These are phyloP conservation scores for Heliconius cydno DNA, from an alignment of 2,888 invertebrate species.

Conservation along the genomic window DNA sequence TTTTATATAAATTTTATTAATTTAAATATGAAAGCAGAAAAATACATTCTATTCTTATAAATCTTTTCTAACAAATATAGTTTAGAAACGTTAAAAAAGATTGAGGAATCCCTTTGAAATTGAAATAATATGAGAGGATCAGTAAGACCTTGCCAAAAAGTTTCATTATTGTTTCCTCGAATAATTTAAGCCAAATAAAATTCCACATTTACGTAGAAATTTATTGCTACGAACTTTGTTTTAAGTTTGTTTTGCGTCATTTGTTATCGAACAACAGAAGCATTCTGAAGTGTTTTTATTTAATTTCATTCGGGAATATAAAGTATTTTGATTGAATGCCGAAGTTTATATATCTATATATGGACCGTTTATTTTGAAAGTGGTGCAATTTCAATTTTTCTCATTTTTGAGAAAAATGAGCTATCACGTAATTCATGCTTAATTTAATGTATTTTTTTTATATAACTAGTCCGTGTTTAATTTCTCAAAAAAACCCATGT, in stretches of 20 bases:
- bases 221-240: constrained; percentile 33
- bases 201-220: constrained; percentile 36
- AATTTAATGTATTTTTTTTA: too few species aligned
- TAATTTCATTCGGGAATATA: not conserved
- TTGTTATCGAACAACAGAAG: constrained; percentile 29
- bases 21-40: not conserved
- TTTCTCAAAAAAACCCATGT: too few species aligned
- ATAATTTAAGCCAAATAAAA: constrained; percentile 35
- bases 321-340: not conserved
- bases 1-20: too few species aligned
- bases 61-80: not conserved
- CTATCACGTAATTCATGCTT: too few species aligned
- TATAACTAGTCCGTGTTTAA: too few species aligned
- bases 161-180: constrained; percentile 29
- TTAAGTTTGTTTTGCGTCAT: constrained; percentile 24
- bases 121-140: constrained; percentile 25
- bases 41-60: not conserved
- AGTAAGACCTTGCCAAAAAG: constrained; percentile 23
- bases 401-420: too few species aligned
- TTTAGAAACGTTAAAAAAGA: not conserved
- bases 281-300: constrained; percentile 4
- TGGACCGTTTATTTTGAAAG: too few species aligned
- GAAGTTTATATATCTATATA: not conserved
- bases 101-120: not conserved
- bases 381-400: too few species aligned